A percentile compares a stretch with the other conserved stretches of the same genome.
These are phyloP conservation scores for Hyperoplus lanceolatus DNA, from an alignment of 2,797 vertebrate species.

Conservation along the genomic window DNA sequence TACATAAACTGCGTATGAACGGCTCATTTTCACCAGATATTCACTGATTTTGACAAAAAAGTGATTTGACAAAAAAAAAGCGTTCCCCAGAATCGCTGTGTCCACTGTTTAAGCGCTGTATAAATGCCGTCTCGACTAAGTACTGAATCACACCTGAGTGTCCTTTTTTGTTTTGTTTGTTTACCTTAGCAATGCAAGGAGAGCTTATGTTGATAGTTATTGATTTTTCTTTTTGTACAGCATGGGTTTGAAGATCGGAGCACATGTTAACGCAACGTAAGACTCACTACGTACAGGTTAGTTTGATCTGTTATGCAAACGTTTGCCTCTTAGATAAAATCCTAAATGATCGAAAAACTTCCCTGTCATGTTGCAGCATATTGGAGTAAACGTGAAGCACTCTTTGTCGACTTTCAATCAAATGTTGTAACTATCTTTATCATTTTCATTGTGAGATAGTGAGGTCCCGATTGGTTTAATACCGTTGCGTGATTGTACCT, in stretches of 20 bases:
- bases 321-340: conserved; percentile 31
- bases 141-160: conserved; percentile 21
- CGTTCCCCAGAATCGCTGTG: no score
- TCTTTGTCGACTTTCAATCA: conserved; percentile 8
- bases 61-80: no score
- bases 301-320: background rate
- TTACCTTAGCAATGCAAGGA: conserved; percentile 6
- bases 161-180: conserved; percentile 12
- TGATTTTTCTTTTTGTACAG: conserved; percentile 3
- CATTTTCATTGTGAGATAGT: background rate
- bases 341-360: background rate
- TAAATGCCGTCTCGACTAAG: background rate
- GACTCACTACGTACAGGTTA: background rate
- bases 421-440: background rate
- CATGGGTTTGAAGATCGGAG: conserved; percentile 3
- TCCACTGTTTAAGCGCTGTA: conserved; percentile 11
- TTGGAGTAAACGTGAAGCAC: background rate
- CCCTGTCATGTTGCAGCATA: background rate
- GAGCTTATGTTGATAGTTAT: background rate
- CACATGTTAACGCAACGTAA: background rate
- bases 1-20: no score
- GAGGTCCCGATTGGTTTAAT: conserved; percentile 4
- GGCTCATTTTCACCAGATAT: no score
- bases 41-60: no score
- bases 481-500: conserved; percentile 14